Base-by-base conservation (phyloP, 2,888 invertebrate genomes). In the Molorchus minor region DNA sequence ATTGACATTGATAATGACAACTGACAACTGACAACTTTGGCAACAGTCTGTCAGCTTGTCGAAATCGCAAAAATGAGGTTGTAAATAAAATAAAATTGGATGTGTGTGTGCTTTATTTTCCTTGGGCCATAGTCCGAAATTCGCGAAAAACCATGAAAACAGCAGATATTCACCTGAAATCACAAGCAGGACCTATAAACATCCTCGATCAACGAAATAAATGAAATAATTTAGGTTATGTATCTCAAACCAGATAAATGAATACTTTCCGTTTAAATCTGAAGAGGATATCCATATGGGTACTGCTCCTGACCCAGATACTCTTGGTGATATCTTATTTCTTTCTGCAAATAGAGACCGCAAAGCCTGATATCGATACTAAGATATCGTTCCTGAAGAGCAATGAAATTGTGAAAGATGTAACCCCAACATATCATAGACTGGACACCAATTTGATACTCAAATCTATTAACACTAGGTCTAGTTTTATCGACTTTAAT, bases 401-500 rank as follows among this genome's bases (percentile, higher is more conserved):
- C 19, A 56, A 53, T 21, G 59, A 65, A 4, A 41, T 58, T 25
- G 51, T 47, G 17, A 56, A 64, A 58, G 56, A 61, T 36, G 55
- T 29, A 46, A 60, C 61, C 36, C 70, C 63, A 38, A 75, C 75
- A 77, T 79, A 78, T 75, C 77, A 76, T 56, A 77, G 71, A 20
- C 60, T 72, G 46, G 59, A 64, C 17, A 70, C 68, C 64, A 71
- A 70, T 62, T 67, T 75, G 57, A 65, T 67, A 58, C 64, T 79
- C 41, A 69, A 64, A 60, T 67, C 64, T 19, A 57, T 72, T 12
- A 70, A 68, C 44, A 76, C 74, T 40, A 68, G 69, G 52, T 63
- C 72, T 15, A 72, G 69, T 61, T 80, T 74, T 58, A 72, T 74
- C 38, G 79, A 81, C 68, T 81, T 80, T 59, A 80, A 81, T 57